Base-by-base conservation (phyloP, 1,140 invertebrate genomes). In the Thaumetopoea pityocampa region DNA sequence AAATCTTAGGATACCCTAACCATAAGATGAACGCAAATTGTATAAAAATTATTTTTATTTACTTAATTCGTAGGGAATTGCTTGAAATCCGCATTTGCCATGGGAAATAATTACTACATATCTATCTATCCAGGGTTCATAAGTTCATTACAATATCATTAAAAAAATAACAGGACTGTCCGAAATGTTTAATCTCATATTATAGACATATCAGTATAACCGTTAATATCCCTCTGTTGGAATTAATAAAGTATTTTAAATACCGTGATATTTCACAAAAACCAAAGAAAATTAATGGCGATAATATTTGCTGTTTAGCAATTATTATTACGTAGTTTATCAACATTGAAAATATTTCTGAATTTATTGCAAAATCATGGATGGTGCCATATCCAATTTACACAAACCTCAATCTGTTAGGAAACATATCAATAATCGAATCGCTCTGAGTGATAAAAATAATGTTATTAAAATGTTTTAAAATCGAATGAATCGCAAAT, bases 11-110 rank as follows among this genome's bases (percentile, higher is more conserved):
- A 70, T 62, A 68, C 44, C 48, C 33, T 52, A 66, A 79, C 79
- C 79, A 80, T 83, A 67, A 79, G 76, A 80, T 80, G 80, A 77
- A 73, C 71, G 74, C 76, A 79, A 67, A 79, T 76, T 79, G 69
- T 80, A 74, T 70, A 71, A 72, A 67, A 76, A 76, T 73, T 29
- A 41, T 74, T 76, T 78, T 83, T 80, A 79, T 80, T 80, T 80
- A 77, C 68, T 67, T 71, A 68, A 72, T 70, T 69, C 49, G 58
- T 83, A 81, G 77, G 66, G 57, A 77, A 83, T 76, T 69, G 70
- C 71, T 80, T 72, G 67, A 50, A 52, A 60, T 70, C 67, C 70
- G 67, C 57, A 23, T 35, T 36, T 62, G 68, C 71, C 46, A 58
- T n/a, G n/a, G 59, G 46, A 53, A 59, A 67, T 46, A n/a, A n/a